phyloP scores from a whole-genome alignment of 2,113 vertebrate genomes.

The Axis porcinus region DNA sequence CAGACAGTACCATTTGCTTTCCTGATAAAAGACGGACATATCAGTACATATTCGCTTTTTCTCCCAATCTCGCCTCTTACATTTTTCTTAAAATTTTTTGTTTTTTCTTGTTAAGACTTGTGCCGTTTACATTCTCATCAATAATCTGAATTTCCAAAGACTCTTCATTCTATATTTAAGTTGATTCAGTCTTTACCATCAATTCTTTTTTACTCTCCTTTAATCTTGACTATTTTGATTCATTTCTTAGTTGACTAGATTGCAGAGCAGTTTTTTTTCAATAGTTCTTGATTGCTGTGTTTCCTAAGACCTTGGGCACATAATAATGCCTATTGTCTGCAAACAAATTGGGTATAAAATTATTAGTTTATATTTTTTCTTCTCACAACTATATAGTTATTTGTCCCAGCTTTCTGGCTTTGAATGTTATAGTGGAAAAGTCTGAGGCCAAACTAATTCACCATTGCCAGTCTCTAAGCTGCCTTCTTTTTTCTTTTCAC shows the following conservation, averaged over 20 bases:
- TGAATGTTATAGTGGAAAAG: neutral
- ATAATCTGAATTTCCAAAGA: neutral
- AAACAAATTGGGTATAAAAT: neutral
- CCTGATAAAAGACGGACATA: neutral
- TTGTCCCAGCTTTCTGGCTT: conserved; percentile 4
- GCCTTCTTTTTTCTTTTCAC: neutral
- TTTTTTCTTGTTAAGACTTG: neutral
- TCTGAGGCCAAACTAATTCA: neutral
- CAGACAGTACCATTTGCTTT: neutral
- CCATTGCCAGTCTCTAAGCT: neutral
- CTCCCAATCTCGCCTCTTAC: neutral
- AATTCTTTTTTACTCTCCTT: neutral
- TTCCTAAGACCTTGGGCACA: neutral
- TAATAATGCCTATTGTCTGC: neutral
- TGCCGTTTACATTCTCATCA: neutral
- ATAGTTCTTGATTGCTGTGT: neutral
- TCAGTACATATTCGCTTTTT: neutral
- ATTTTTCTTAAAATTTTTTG: neutral
- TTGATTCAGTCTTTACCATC: neutral
- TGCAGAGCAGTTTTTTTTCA: neutral
- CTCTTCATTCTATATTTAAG: neutral
- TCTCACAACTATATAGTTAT: neutral
- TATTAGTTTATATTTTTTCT: neutral
- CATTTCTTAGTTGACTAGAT: neutral
- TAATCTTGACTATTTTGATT: neutral